A percentile compares a stretch with the other conserved stretches of the same genome.
Evolutionary conservation across 2,888 invertebrate species (phyloP).

Genomic region (Drosophila suboccidentalis): DNA sequence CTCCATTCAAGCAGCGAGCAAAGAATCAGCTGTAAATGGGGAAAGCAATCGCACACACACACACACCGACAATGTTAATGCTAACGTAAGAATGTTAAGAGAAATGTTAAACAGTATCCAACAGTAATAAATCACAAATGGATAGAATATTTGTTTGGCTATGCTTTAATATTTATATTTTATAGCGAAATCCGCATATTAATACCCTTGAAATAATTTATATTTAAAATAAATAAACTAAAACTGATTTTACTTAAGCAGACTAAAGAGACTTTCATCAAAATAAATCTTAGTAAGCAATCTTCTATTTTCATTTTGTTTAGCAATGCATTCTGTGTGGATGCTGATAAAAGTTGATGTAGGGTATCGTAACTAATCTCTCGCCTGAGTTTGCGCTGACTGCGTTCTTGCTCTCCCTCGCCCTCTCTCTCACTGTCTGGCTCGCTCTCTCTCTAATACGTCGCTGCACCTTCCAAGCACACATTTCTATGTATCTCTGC

Average conservation of each 20-base stretch:
- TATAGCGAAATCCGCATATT: too few species aligned
- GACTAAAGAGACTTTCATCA: not conserved
- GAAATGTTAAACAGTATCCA: not conserved
- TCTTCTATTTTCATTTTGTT: not conserved
- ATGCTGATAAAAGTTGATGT: slow-evolving; percentile 7
- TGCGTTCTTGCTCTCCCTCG: slow-evolving; percentile 14
- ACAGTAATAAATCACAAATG: not conserved
- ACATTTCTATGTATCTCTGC: slow-evolving; percentile 12
- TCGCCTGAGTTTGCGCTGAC: slow-evolving; percentile 29
- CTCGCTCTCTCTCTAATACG: slow-evolving; percentile 19
- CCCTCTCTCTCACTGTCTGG: slow-evolving; percentile 1
- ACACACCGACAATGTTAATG: slow-evolving; percentile 16
- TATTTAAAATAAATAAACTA: not conserved
- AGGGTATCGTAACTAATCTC: slow-evolving; percentile 27
- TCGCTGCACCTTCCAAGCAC: slow-evolving; percentile 27
- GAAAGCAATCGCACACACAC: slow-evolving; percentile 7
- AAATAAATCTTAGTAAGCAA: too few species aligned
- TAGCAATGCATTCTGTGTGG: not conserved
- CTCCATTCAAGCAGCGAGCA: slow-evolving; percentile 8
- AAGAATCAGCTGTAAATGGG: slow-evolving; percentile 9
- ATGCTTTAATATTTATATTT: not conserved
- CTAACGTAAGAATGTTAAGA: not conserved
- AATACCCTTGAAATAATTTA: not conserved
- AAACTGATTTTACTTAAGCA: not conserved
- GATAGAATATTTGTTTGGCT: not conserved